phyloP scores from a whole-genome alignment of 2,113 vertebrate species.

The Daboia siamensis region DNA sequence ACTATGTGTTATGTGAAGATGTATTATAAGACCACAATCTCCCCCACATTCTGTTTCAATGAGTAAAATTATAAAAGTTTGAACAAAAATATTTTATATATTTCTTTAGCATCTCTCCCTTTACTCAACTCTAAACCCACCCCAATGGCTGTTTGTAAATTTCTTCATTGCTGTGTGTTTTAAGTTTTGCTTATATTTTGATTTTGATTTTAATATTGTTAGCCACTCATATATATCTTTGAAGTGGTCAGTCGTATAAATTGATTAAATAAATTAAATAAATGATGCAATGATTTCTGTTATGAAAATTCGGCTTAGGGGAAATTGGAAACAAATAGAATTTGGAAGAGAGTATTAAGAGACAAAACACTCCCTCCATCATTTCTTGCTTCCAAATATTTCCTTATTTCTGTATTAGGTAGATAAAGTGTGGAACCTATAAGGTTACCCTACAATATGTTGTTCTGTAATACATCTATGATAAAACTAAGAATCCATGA shows the following conservation, averaged over 20 bases:
- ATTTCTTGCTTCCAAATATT: neutral
- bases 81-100: neutral
- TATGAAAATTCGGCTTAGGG: neutral
- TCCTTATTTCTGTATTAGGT: neutral
- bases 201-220: neutral
- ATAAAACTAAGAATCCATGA: neutral
- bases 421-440: neutral
- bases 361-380: neutral
- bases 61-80: neutral
- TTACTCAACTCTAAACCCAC: neutral
- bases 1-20: neutral
- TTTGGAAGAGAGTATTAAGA: neutral
- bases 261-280: neutral
- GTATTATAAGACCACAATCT: neutral
- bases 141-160: neutral
- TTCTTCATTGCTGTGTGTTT: neutral
- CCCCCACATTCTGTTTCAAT: neutral
- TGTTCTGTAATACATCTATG: neutral
- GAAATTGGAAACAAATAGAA: neutral
- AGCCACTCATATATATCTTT: neutral
- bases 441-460: neutral
- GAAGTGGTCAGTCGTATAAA: neutral
- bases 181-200: neutral
- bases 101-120: neutral
- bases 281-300: neutral